These are phyloP conservation scores for Actenoides hombroni DNA, from an alignment of 2,113 vertebrate genomes.

Conservation along the genomic window DNA sequence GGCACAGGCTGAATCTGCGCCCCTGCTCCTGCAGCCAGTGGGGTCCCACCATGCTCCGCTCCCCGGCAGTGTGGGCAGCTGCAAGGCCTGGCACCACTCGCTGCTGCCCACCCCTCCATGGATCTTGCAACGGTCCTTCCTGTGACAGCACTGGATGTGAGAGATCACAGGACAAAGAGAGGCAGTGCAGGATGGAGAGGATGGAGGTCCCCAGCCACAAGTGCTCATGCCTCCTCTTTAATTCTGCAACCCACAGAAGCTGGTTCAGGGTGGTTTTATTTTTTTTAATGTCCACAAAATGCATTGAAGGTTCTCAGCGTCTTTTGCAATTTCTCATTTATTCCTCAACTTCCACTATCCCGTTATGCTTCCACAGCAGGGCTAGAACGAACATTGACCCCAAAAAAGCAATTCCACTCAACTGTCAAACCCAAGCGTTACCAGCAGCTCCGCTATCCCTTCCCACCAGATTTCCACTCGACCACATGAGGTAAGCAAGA, in stretches of 20 bases:
- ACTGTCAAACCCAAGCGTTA: not conserved
- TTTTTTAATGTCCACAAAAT: not conserved
- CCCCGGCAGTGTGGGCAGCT: accelerated
- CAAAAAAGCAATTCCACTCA: not conserved
- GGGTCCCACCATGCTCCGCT: accelerated
- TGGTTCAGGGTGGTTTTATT: not conserved
- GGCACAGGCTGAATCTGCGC: not conserved
- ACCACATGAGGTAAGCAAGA: not conserved
- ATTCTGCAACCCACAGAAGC: not conserved
- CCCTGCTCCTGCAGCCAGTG: not conserved
- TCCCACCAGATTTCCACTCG: not conserved
- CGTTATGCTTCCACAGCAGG: not conserved
- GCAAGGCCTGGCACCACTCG: accelerated
- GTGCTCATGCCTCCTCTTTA: not conserved
- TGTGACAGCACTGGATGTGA: accelerated
- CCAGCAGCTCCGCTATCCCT: not conserved
- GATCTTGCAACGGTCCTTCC: accelerated
- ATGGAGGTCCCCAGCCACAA: not conserved
- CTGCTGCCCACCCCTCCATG: not conserved
- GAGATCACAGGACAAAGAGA: accelerated
- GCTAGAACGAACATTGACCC: not conserved
- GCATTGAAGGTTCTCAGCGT: not conserved
- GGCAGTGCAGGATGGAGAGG: not conserved
- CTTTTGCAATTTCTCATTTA: not conserved
- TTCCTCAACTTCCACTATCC: not conserved